Conservation (phyloP, 2,113 vertebrate species). For the Chlorocebus sabaeus region DNA sequence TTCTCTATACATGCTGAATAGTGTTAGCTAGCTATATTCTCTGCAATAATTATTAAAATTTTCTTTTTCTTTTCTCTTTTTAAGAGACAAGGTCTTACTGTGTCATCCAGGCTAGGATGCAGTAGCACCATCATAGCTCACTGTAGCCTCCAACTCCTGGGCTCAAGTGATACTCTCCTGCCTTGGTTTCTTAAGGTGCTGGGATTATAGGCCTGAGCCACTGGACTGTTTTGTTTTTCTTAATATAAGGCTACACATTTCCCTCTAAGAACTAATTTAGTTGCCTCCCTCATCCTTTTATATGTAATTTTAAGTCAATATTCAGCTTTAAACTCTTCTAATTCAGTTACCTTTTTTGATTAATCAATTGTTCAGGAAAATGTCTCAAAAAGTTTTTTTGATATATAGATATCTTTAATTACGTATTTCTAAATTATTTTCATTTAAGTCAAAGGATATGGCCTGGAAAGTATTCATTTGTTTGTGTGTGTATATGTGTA, state of each 20-base stretch:
- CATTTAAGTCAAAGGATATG: background rate
- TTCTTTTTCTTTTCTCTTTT: background rate
- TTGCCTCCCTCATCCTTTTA: background rate
- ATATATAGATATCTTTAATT: background rate
- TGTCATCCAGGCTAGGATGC: no score
- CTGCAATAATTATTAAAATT: background rate
- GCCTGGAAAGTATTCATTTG: background rate
- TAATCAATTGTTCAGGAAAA: background rate
- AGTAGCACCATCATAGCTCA: no score
- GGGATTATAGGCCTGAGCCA: no score
- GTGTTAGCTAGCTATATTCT: background rate
- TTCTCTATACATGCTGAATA: background rate
- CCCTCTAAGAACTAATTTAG: background rate
- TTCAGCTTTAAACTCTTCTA: background rate
- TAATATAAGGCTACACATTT: background rate
- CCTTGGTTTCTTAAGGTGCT: no score
- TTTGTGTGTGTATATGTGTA: background rate
- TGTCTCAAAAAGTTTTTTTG: background rate
- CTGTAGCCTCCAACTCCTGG: no score
- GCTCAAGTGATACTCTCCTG: no score
- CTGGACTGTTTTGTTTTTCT: background rate
- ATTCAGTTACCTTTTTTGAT: background rate
- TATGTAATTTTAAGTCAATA: background rate
- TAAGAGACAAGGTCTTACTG: background rate
- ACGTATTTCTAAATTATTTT: conserved; percentile 5